phyloP scores from a whole-genome alignment of 2,797 vertebrate species.

The Pygocentrus nattereri region DNA sequence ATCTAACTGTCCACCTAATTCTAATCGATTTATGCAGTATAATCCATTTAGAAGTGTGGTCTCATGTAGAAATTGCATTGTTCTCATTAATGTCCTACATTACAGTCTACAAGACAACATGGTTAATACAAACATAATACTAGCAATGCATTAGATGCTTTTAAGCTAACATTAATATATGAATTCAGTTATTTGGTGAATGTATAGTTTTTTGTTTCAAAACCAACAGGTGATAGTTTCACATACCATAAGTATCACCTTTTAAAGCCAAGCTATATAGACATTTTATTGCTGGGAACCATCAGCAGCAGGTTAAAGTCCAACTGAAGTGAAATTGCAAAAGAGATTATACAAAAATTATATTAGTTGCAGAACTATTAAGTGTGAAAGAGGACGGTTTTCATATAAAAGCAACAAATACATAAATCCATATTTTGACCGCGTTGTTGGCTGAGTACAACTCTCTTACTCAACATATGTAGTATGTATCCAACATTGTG shows the following conservation, averaged over 20 bases:
- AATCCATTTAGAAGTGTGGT: constrained; percentile 11
- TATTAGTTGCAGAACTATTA: not conserved
- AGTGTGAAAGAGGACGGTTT: not conserved
- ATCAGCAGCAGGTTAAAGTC: constrained; percentile 29
- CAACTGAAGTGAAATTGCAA: constrained; percentile 14
- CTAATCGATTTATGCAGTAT: constrained; percentile 29
- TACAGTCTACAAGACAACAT: not conserved
- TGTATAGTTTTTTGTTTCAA: not conserved
- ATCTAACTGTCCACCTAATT: constrained; percentile 38
- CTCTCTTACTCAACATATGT: not conserved
- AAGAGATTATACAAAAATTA: not conserved
- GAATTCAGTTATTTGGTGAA: not conserved
- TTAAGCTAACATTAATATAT: not conserved
- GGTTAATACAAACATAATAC: not conserved
- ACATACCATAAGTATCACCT: not conserved
- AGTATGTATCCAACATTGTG: constrained; percentile 29
- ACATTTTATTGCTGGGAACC: constrained; percentile 39
- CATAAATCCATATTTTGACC: not conserved
- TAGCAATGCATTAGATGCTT: not conserved
- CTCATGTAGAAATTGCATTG: constrained; percentile 10
- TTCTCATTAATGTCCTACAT: constrained; percentile 3
- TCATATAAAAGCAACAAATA: not conserved
- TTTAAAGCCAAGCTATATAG: not conserved
- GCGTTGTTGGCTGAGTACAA: not conserved
- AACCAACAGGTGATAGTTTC: not conserved